phyloP scores from a whole-genome alignment of 2,797 vertebrate species.

The Phyllotis vaccarum region DNA sequence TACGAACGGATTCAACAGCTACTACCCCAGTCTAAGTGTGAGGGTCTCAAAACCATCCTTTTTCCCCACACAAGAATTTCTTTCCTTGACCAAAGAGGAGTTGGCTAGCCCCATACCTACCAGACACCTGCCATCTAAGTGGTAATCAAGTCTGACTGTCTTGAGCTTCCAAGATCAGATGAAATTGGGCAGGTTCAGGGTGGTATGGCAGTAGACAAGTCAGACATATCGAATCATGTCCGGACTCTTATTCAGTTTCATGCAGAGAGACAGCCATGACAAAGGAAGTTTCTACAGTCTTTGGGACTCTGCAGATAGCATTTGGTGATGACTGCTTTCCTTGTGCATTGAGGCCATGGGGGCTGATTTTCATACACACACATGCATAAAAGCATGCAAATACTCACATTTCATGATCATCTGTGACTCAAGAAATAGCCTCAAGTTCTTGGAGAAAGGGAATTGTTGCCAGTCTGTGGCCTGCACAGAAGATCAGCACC shows the following conservation, averaged over 20 bases:
- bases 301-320: neutral
- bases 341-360: neutral
- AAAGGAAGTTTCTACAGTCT: neutral
- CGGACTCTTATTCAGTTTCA: neutral
- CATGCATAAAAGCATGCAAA: neutral
- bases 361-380: neutral
- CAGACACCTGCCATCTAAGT: neutral
- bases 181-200: neutral
- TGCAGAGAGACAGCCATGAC: neutral
- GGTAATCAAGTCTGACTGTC: neutral
- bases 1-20: neutral
- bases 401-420: neutral
- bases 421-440: conserved; percentile 69
- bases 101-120: neutral
- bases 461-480: conserved; percentile 41
- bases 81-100: neutral
- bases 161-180: neutral
- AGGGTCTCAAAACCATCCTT: neutral
- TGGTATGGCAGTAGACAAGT: neutral
- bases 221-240: neutral
- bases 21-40: neutral
- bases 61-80: neutral
- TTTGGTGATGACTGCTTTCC: neutral
- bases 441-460: conserved; percentile 70
- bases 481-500: conserved; percentile 19